Base-by-base conservation (phyloP, 2,113 vertebrate genomes). In the Xiphophorus maculatus region DNA sequence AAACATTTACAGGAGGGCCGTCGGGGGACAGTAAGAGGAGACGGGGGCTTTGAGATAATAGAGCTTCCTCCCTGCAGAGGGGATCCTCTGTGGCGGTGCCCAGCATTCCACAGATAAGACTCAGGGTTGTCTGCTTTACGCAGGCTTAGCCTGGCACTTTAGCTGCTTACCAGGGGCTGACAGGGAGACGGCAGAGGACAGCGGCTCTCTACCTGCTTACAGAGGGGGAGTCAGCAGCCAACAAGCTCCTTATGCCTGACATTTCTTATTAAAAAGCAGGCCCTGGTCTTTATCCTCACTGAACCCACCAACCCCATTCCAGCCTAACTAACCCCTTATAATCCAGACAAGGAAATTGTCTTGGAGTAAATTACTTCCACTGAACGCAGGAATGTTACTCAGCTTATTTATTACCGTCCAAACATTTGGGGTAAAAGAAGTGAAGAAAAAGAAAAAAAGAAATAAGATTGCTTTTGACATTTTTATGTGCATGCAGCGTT, bases 61-160 rank as follows among this genome's bases (percentile, higher is more conserved):
- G 73, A 27, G 77, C 80, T 84, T 89, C 87, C 84, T 89, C 84
- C 86, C 73, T 74, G 82, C 15, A 73, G 84, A 90, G 85, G 81
- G 84, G 90, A 91, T 85, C 84, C 75, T 82, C 84, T 32, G 79
- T 70, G 65, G 86, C 73, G 85, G 85, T 90, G 80, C 81, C 79
- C 68, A 2, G 82, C 85, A 92, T 93, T 92, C 91, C 91, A 82
- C 77, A 93, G 89, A 92, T 92, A 93, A 93, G 82, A 88, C 84
- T 70, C 11, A 1, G 29, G 71, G 80, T 73, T 76, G 85, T 90
- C 91, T 90, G 85, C 83, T 88, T 77, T 73, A 78, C 9, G 14
- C 63, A 62, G 79, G 87, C 89, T 93, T 85, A 91, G 77, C 84
- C 66, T 79, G 80, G 84, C 82, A 85, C 80, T 89, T 90, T 71